A percentile compares a stretch with the other conserved stretches of the same genome.
Evolutionary conservation across 92 coral and sea anemone species (phyloP).

Genomic region (Parazoanthus darwini): DNA sequence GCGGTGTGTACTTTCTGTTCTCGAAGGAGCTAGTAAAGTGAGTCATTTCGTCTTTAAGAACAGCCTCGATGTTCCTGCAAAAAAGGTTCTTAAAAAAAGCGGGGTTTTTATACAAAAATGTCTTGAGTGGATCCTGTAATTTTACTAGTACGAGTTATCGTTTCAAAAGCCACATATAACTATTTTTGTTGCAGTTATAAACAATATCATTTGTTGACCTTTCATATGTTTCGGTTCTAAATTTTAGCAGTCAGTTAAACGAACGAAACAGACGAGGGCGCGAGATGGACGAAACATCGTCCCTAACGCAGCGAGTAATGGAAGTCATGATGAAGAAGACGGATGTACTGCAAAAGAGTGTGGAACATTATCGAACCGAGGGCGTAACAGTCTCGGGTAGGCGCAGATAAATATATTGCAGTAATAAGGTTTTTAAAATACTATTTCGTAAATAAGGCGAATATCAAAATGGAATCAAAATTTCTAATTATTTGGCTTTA

Average conservation of each 20-base stretch:
- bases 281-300: slow-evolving; percentile 40
- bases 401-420: background rate
- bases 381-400: slow-evolving; percentile 57
- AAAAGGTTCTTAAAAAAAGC: background rate
- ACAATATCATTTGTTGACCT: background rate
- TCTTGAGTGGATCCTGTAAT: too few relatives aligned
- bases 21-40: too few relatives aligned
- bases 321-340: slow-evolving; percentile 70
- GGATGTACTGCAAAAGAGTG: slow-evolving; percentile 47
- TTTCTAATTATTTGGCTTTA: too few relatives aligned
- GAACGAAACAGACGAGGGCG: background rate
- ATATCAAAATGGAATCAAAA: too few relatives aligned
- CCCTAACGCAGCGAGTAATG: slow-evolving; percentile 61
- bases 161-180: too few relatives aligned
- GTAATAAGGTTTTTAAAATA: too few relatives aligned
- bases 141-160: too few relatives aligned
- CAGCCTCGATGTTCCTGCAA: background rate
- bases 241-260: background rate
- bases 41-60: background rate
- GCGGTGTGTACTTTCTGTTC: too few relatives aligned
- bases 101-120: too few relatives aligned
- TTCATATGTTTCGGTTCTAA: background rate
- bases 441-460: too few relatives aligned
- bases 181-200: background rate
- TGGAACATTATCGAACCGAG: slow-evolving; percentile 48